phyloP scores from a whole-genome alignment of 2,888 invertebrate species.

The Hymenopus coronatus region DNA sequence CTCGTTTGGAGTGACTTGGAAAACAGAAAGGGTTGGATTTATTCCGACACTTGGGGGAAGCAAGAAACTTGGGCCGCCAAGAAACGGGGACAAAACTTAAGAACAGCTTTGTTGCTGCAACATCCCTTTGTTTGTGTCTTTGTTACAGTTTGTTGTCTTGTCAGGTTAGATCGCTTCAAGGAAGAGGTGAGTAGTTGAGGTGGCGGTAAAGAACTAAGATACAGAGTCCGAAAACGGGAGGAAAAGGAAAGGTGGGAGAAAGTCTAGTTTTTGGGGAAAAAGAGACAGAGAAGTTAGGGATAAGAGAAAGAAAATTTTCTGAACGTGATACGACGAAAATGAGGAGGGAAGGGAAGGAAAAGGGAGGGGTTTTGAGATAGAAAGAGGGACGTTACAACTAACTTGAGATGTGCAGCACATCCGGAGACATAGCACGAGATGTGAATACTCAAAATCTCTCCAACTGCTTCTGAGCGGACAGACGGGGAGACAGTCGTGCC shows the following conservation, averaged over 20 bases:
- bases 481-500: constrained; percentile 6
- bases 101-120: neutral
- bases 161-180: neutral
- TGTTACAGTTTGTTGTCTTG: constrained; percentile 8
- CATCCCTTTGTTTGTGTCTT: neutral
- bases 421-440: constrained; percentile 41
- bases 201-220: neutral
- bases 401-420: constrained; percentile 35
- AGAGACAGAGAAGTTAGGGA: neutral
- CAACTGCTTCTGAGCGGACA: neutral
- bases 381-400: constrained; percentile 3
- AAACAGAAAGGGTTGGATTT: neutral
- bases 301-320: constrained; percentile 9
- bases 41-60: neutral
- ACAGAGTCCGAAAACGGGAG: neutral
- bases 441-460: constrained; percentile 40
- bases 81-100: neutral
- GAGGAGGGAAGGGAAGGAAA: constrained; percentile 16
- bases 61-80: too few species aligned
- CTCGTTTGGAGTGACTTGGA: neutral
- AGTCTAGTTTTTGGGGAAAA: neutral
- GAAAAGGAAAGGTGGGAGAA: neutral
- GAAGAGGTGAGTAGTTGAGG: neutral
- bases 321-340: neutral
- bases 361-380: constrained; percentile 31